Evolutionary conservation across 2,888 invertebrate genomes (phyloP), one percentile per base, ranked within the genome.

Genomic region (Hirtodrosophila histrioides): DNA sequence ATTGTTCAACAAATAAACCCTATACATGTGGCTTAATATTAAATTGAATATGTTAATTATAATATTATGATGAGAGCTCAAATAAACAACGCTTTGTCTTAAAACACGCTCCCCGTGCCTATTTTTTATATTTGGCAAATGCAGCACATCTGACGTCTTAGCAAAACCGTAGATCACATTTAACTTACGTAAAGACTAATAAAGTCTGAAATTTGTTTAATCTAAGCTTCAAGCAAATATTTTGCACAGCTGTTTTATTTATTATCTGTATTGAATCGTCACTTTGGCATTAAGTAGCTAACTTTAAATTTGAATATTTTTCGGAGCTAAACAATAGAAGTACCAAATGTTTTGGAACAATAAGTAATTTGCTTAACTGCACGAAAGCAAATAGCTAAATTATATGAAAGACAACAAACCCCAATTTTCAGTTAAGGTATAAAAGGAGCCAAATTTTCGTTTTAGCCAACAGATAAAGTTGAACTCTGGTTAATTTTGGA

Each of bases 341-440:
- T 54, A 50, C 78, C 87, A 81, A 81, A 84, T 86, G 87, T 86
- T 77, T 60, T 70, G 43, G n/a, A 62, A 69, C 69, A 76, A 86
- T 64, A 48, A 24, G 5, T 69, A 72, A 82, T 86, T 80, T 69
- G 56, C 53, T 60, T 54, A 86, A 68, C 67, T 69, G 64, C 61
- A 79, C 65, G 79, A 76, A 58, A 70, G 84, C 62, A 81, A 81
- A 81, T 58, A 81, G 11, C 36, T 44, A 76, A 69, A 50, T 46
- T 60, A 37, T 10, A 48, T 50, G 63, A 61, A 45, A 41, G 33
- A 50, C 40, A 70, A 70, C 44, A 70, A 57, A 17, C 39, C 29
- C 39, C 9, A 36, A 24, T 12, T 23, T 5, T 7, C 27, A 10
- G 57, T 6, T 8, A 61, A 39, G 41, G 85, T 81, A 81, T 81